Base-by-base conservation (phyloP, 2,113 vertebrate genomes). In the Leptosomus discolor region DNA sequence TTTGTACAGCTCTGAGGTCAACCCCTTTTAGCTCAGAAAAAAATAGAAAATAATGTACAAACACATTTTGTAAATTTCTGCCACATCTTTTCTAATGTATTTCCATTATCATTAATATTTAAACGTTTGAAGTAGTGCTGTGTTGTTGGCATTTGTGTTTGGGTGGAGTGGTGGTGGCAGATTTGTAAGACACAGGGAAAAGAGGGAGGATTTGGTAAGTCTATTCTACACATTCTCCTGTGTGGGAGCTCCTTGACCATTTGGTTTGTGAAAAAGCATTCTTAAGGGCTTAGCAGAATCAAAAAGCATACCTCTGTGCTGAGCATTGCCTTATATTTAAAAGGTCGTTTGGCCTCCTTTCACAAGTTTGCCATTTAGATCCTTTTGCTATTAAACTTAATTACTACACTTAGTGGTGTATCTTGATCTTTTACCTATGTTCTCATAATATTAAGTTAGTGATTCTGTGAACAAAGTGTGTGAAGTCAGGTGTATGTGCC, bases 121-220 rank as follows among this genome's bases (percentile, higher is more conserved):
- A 14, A 30, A 5, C 32, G 6, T 19, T 74, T 90, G 20, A 70
- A 24, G 5, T 74, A 13, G 3, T 17, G 32, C 21, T 30, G 3
- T 2, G 8, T 4, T 41, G 6, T 21, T 85, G 50, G 12, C 8
- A 37, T 29, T 54, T 80, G 29, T 45, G 17, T 63, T 70, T 71
- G 53, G 46, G 9, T 73, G 36, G 34, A 51, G 6, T 45, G 54
- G 15, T 74, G 36, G 32, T 63, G 15, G 8, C 15, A 79, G 30
- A 85, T 63, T 70, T 1, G 0, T 37, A 11, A 58, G 22, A 51
- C 5, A 12, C 0, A 0, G 29, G 18, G 56, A 51, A 81, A 19
- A 9, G 15, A n/a, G 7, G 2, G 41, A 45, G 29, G 20, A 6
- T 70, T 80, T 73, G n/a, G 0, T 19, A 29, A 30, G 3, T 22